Evolutionary conservation across 2,113 vertebrate genomes (phyloP).

Genomic region (Pseudonaja textilis): DNA sequence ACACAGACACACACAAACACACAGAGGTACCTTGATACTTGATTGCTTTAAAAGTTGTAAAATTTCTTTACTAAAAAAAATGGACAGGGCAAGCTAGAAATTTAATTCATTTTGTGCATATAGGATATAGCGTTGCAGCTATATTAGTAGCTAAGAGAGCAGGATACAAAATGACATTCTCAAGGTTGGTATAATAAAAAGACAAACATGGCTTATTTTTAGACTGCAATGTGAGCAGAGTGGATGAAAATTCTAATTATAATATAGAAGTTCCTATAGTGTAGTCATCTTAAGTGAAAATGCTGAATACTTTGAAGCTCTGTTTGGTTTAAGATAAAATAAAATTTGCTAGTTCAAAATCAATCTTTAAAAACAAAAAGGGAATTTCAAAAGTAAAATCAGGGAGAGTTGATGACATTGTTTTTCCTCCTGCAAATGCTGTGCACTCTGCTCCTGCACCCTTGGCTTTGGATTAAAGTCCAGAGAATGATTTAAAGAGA

Average conservation of each 20-base stretch:
- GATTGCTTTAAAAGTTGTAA: not conserved
- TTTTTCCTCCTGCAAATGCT: constrained; percentile 26
- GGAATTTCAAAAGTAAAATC: constrained; percentile 3
- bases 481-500: constrained; percentile 37
- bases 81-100: not conserved
- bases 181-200: not conserved
- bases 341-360: not conserved
- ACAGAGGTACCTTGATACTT: not conserved
- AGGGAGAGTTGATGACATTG: constrained; percentile 9
- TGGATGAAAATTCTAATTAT: not conserved
- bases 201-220: not conserved
- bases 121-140: not conserved
- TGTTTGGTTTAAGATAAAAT: not conserved
- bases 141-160: not conserved
- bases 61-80: not conserved
- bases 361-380: constrained; percentile 14
- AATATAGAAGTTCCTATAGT: not conserved
- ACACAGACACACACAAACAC: too few species aligned
- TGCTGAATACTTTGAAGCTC: not conserved
- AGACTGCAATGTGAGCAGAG: not conserved
- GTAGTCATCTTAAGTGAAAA: constrained; percentile 11
- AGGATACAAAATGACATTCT: not conserved
- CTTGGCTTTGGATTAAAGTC: constrained; percentile 42
- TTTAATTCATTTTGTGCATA: not conserved
- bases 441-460: not conserved